phyloP scores from a whole-genome alignment of 2,113 vertebrate genomes.

The Polypterus bichir region DNA sequence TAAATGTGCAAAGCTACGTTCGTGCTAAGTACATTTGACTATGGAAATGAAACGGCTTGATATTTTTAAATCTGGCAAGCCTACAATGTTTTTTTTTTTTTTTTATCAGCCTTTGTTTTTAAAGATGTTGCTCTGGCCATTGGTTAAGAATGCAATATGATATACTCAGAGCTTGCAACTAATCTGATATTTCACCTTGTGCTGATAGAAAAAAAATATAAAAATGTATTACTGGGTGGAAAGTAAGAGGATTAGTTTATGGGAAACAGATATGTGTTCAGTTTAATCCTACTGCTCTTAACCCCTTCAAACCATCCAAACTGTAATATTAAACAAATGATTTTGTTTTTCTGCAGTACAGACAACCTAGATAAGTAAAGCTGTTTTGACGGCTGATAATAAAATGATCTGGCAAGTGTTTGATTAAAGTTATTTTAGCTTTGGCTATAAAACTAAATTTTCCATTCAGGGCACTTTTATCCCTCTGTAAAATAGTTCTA shows the following conservation, averaged over 20 bases:
- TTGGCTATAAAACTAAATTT: conserved; percentile 21
- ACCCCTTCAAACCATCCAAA: conserved; percentile 46
- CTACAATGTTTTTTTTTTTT: neutral
- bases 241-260: conserved; percentile 60
- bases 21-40: no score
- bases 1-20: no score
- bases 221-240: conserved; percentile 54
- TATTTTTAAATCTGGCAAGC: neutral
- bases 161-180: conserved; percentile 53
- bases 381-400: conserved; percentile 9
- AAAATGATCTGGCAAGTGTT: conserved; percentile 26
- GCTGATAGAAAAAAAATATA: conserved; percentile 52
- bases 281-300: conserved; percentile 56
- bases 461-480: conserved; percentile 29
- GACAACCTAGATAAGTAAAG: conserved; percentile 7
- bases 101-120: conserved; percentile 2
- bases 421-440: conserved; percentile 39
- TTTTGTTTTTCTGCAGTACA: conserved; percentile 20
- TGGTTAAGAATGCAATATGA: conserved; percentile 61
- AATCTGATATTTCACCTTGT: conserved; percentile 63
- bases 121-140: conserved; percentile 23
- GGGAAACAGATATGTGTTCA: conserved; percentile 50
- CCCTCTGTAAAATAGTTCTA: conserved; percentile 29
- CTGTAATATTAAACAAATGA: conserved; percentile 35
- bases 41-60: no score